Evolutionary conservation across 2,888 invertebrate species (phyloP), one percentile per base, ranked within the genome.

Genomic region (Limnephilus rhombicus): DNA sequence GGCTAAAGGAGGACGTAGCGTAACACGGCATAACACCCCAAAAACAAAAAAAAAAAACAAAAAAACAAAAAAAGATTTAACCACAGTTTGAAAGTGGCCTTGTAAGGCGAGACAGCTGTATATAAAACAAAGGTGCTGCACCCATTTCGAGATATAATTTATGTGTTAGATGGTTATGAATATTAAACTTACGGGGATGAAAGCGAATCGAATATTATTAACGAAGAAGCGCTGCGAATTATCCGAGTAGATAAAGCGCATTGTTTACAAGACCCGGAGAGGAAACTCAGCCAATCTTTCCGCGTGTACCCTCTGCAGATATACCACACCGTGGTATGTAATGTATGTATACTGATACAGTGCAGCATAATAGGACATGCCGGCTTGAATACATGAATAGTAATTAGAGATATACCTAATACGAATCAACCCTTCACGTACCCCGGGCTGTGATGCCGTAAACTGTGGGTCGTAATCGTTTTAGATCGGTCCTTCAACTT

Each of bases 341-440:
- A 49, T 49, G 49, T 49, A 49, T 49, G 13, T 49, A 85, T 85
- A 80, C 89, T 45, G 90, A 88, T 88, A 85, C 49, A 68, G 88
- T 53, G 80, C 80, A 86, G 89, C 85, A 93, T 92, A 93, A 92
- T 93, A 92, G 89, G 91, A 93, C 92, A 91, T 92, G 92, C 93
- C 91, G 93, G 90, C 31, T 80, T 53, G 93, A 93, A 93, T 93
- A 93, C 91, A 93, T 93, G 93, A 93, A 93, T 93, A 93, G 92
- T 91, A 93, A 93, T 80, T 89, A 89, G 80, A 80, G 37, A 86
- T 49, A 86, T 86, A 45, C 86, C 49, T 49, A 86, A 89, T 89
- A 12, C 37, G 80, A 89, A 80, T 89, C 88, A 80, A 80, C 88
- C 88, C 88, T 89, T 80, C 37, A 89, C 80, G 34, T 80, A 4